Evolutionary conservation across 2,888 invertebrate species (phyloP).

Genomic region (Agonum fuliginosum): DNA sequence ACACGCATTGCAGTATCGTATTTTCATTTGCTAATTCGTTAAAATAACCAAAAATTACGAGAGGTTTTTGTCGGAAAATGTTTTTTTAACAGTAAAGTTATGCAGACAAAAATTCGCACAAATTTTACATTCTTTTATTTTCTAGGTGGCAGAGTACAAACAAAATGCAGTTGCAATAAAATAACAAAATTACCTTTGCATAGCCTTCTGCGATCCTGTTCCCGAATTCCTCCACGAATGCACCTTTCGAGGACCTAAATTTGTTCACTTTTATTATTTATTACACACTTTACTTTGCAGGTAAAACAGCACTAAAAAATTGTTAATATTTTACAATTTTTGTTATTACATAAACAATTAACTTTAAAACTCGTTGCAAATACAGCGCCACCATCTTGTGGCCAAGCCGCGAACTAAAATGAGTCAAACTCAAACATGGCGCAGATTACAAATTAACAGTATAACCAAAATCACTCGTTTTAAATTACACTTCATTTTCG

Average conservation of each 20-base stretch:
- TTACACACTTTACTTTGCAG: not conserved
- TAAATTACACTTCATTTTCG: not conserved
- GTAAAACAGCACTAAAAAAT: not conserved
- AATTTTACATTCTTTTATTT: too few relatives aligned
- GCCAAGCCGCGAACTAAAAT: not conserved
- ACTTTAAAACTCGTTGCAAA: not conserved
- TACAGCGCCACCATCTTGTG: not conserved
- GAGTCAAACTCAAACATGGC: constrained; percentile 34
- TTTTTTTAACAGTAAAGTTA: constrained; percentile 1
- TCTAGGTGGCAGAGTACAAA: too few relatives aligned
- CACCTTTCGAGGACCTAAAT: not conserved
- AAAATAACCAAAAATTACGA: too few relatives aligned
- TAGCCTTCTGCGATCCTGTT: too few relatives aligned
- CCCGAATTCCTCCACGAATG: not conserved
- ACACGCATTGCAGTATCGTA: too few relatives aligned
- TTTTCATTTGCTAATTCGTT: not conserved
- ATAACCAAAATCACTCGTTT: constrained; percentile 34
- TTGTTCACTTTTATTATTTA: not conserved
- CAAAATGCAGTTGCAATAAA: not conserved
- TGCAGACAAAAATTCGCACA: not conserved
- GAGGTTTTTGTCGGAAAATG: constrained; percentile 6
- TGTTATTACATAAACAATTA: not conserved
- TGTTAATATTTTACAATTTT: not conserved
- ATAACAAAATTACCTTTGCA: constrained; percentile 1
- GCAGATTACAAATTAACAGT: constrained; percentile 23